phyloP scores from a whole-genome alignment of 1,140 invertebrate species.

The Acyrthosiphon pisum region DNA sequence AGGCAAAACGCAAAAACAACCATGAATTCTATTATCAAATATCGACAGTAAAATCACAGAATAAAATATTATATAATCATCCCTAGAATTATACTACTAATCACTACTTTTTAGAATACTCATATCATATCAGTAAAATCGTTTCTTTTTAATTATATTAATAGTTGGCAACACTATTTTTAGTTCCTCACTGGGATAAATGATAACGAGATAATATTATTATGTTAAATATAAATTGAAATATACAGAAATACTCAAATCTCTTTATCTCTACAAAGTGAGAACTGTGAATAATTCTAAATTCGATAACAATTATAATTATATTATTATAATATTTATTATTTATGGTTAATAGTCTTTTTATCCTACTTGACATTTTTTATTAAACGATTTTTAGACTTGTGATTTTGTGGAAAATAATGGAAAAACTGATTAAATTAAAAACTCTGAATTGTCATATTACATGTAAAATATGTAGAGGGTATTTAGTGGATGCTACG shows the following conservation, averaged over 20 bases:
- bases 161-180: slow-evolving; percentile 8
- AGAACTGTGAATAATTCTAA: neutral
- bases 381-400: neutral
- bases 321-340: neutral
- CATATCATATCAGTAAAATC: neutral
- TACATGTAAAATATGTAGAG: slow-evolving; percentile 94
- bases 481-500: slow-evolving; percentile 96
- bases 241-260: neutral
- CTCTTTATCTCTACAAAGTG: neutral
- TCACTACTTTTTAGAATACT: neutral
- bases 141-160: neutral
- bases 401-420: slow-evolving; percentile 27
- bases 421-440: slow-evolving; percentile 73
- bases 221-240: neutral
- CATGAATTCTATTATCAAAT: neutral
- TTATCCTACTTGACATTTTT: neutral
- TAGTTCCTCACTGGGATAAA: neutral
- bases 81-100: neutral
- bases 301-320: neutral
- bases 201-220: neutral
- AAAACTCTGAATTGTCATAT: slow-evolving; percentile 91
- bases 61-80: neutral
- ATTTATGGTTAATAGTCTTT: neutral
- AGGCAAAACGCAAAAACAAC: neutral
- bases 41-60: neutral